These are phyloP conservation scores for Eidolon dupreanum DNA, from an alignment of 2,797 vertebrate genomes.

Conservation along the genomic window DNA sequence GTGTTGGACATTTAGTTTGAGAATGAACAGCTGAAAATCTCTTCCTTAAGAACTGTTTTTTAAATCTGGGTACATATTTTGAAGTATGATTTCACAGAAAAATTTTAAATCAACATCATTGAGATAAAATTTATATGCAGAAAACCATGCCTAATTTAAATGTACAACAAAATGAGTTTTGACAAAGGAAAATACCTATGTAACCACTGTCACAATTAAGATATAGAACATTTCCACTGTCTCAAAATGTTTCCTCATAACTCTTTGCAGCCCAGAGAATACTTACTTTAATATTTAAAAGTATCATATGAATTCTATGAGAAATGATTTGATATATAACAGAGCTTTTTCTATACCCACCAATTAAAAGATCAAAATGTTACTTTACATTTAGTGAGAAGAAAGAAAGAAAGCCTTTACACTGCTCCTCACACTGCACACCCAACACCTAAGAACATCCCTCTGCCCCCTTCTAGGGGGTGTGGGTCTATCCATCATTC, in stretches of 20 bases:
- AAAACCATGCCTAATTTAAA: not conserved
- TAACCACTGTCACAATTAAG: not conserved
- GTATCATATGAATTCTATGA: not conserved
- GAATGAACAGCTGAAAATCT: not conserved
- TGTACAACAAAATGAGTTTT: not conserved
- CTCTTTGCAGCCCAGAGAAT: not conserved
- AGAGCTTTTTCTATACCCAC: not conserved
- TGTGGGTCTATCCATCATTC: not conserved
- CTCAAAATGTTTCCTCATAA: not conserved
- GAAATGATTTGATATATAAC: not conserved
- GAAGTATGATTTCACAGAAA: not conserved
- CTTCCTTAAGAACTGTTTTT: constrained; percentile 2
- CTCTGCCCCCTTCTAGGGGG: not conserved
- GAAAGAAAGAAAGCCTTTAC: not conserved
- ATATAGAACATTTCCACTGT: not conserved
- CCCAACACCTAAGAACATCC: not conserved
- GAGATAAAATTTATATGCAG: constrained; percentile 43
- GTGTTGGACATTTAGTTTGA: not conserved
- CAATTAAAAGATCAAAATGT: constrained; percentile 15
- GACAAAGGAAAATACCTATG: not conserved
- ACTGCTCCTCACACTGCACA: not conserved
- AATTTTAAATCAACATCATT: constrained; percentile 1
- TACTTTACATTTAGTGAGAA: not conserved
- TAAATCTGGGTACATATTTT: constrained; percentile 6
- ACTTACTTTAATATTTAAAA: constrained; percentile 6